Conservation (phyloP, 2,797 vertebrate species). For the Sebastes wilsoni region DNA sequence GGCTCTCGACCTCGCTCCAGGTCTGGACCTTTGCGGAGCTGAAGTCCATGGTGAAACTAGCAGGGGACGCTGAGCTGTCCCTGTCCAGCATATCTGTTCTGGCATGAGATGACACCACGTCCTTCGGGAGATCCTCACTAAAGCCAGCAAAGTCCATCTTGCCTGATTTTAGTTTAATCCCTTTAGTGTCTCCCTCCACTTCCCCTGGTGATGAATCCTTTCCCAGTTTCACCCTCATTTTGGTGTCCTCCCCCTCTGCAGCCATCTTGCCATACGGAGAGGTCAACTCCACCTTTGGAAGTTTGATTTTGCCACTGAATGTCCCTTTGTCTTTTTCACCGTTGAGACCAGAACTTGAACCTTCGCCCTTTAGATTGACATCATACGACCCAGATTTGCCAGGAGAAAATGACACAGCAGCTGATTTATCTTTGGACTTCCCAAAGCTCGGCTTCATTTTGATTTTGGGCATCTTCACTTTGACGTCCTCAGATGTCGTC, state of each 20-base stretch:
- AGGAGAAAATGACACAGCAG: slow-evolving; percentile 74
- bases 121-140: slow-evolving; percentile 45
- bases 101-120: slow-evolving; percentile 76
- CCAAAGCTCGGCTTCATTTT: slow-evolving; percentile 78
- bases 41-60: slow-evolving; percentile 62
- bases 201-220: slow-evolving; percentile 48
- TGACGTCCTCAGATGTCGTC: slow-evolving; percentile 47
- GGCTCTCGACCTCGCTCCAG: slow-evolving; percentile 59
- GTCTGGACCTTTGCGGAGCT: slow-evolving; percentile 65
- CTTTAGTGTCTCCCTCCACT: slow-evolving; percentile 35
- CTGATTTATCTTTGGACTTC: slow-evolving; percentile 73
- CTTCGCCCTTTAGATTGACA: slow-evolving; percentile 42
- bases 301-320: slow-evolving; percentile 77
- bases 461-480: slow-evolving; percentile 69
- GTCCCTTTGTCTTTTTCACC: slow-evolving; percentile 67
- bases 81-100: slow-evolving; percentile 80
- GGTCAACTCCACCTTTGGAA: slow-evolving; percentile 86
- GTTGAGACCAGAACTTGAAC: slow-evolving; percentile 57
- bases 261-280: slow-evolving; percentile 77
- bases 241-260: slow-evolving; percentile 40
- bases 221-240: slow-evolving; percentile 53
- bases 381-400: slow-evolving; percentile 63
- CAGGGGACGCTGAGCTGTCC: slow-evolving; percentile 76
- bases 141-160: slow-evolving; percentile 69
- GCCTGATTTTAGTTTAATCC: slow-evolving; percentile 59